A percentile compares a stretch with the other conserved stretches of the same genome.
Conservation (phyloP, 2,888 invertebrate species). For the Punctoribates punctum region DNA sequence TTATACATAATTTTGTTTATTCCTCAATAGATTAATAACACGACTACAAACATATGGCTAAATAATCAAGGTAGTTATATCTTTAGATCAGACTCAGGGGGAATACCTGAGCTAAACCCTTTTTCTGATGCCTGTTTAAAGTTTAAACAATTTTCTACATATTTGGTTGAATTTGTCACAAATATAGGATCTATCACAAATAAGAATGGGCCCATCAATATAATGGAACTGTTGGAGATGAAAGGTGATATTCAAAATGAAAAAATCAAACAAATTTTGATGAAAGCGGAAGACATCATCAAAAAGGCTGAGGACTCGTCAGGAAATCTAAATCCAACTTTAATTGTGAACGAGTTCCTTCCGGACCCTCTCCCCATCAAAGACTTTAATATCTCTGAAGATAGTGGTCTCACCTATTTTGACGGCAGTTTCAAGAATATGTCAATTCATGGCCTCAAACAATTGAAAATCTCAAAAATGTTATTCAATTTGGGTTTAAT, state of each 20-base stretch:
- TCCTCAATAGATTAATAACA: background rate
- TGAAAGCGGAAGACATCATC: constrained; percentile 37
- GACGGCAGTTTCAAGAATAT: constrained; percentile 69
- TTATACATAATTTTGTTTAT: background rate
- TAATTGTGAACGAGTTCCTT: constrained; percentile 53
- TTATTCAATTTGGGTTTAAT: constrained; percentile 64
- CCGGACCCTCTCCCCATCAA: constrained; percentile 77
- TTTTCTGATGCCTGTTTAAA: too few relatives aligned
- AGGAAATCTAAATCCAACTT: constrained; percentile 44
- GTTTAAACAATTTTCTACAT: too few relatives aligned
- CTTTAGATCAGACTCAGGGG: too few relatives aligned
- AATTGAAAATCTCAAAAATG: constrained; percentile 69
- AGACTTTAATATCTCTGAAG: constrained; percentile 59
- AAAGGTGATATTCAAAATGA: background rate
- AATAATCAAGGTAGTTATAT: background rate
- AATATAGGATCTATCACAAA: too few relatives aligned
- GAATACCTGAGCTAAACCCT: too few relatives aligned
- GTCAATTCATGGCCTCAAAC: constrained; percentile 69
- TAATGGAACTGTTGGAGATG: background rate
- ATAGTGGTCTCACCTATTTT: constrained; percentile 64
- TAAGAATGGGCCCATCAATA: background rate
- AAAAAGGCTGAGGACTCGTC: constrained; percentile 35
- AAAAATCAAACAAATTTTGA: constrained; percentile 38
- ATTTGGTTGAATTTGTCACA: background rate
- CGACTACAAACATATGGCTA: background rate